Evolutionary conservation across 2,113 vertebrate genomes (phyloP).

Genomic region (Paedocypris sp.): DNA sequence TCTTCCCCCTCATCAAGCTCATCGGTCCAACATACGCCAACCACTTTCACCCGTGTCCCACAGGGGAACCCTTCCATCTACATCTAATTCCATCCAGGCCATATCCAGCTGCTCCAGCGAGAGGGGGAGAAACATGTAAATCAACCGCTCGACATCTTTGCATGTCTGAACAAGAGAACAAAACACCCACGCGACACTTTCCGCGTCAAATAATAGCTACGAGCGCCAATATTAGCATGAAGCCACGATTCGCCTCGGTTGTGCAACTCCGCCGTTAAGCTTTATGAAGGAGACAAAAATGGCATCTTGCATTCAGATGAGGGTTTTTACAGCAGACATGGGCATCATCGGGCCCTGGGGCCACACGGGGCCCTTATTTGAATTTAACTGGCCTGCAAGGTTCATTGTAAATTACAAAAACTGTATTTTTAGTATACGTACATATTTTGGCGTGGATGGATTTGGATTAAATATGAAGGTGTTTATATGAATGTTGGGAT

Average conservation of each 20-base stretch:
- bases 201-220: constrained; percentile 7
- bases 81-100: not conserved
- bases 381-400: too few species aligned
- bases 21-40: not conserved
- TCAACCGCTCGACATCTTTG: constrained; percentile 5
- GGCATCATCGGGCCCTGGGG: too few species aligned
- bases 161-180: constrained; percentile 19
- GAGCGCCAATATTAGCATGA: constrained; percentile 1
- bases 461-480: too few species aligned
- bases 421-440: too few species aligned
- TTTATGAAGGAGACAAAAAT: not conserved
- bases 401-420: too few species aligned
- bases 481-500: too few species aligned
- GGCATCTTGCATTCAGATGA: too few species aligned
- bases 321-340: too few species aligned
- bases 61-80: not conserved
- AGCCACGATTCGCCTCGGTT: not conserved
- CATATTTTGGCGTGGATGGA: too few species aligned
- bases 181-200: constrained; percentile 11
- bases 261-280: not conserved
- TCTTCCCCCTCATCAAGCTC: not conserved
- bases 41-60: not conserved
- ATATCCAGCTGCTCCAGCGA: not conserved
- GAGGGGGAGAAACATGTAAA: constrained; percentile 14
- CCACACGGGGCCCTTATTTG: too few species aligned